Evolutionary conservation across 2,797 vertebrate species (phyloP), one percentile per base, ranked within the genome.

Genomic region (Luscinia luscinia): DNA sequence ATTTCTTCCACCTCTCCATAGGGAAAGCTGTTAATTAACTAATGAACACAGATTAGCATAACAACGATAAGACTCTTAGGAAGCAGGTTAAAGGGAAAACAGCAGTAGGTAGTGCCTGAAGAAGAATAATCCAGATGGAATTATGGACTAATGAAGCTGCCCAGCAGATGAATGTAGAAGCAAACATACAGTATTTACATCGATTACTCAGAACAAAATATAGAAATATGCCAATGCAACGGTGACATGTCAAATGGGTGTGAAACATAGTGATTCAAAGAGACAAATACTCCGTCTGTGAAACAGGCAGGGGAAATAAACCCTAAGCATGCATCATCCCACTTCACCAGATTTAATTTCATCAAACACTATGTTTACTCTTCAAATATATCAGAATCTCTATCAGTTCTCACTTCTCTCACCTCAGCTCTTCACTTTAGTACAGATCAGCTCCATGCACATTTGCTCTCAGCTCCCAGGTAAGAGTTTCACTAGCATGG

Each of bases 21-120:
- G 54, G 82, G 87, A 94, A 93, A 95, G 82, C 82, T 84, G 76
- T 62, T 94, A 94, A 96, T 94, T 95, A 96, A 93, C 91, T 94
- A 95, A 96, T 90, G 87, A 96, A 93, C 36, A 88, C n/a, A 94
- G 89, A 94, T 94, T 94, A 96, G 46, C 40, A 52, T 51, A 92
- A 92, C 66, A 93, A 93, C 2, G 0, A 23, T 87, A 87, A 96
- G 75, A 70, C 63, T 95, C 87, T 95, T 78, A 80, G 49, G 81
- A 93, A 95, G 87, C 78, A 86, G 75, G 84, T 89, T 92, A 87
- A 96, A 96, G 57, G 30, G 82, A 92, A 95, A 89, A 94, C 72
- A 95, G 91, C 93, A 85, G 89, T 83, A 93, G 87, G 45, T 41
- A 87, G 43, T 38, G 64, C 48, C 87, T 83, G 76, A 91, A 90